Conservation (phyloP, 2,113 vertebrate genomes). For the Serinus canaria region DNA sequence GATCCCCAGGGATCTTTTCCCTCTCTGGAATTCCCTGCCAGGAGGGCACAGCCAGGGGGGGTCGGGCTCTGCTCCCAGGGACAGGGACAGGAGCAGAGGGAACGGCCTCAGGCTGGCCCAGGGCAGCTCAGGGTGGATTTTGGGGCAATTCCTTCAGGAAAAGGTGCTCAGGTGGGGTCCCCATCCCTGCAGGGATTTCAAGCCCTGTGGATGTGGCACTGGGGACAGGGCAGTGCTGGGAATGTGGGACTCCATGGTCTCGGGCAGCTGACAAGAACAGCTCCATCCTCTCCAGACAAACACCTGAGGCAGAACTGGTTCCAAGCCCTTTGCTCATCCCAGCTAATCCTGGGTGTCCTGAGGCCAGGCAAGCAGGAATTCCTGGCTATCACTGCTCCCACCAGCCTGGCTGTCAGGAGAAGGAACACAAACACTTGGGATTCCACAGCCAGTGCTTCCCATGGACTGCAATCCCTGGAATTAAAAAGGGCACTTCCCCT, state of each 20-base stretch:
- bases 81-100: background rate
- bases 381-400: background rate
- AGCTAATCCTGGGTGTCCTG: background rate
- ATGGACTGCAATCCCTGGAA: background rate
- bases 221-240: background rate
- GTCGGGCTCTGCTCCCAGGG: background rate
- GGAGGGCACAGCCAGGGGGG: background rate
- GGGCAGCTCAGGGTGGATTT: background rate
- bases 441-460: background rate
- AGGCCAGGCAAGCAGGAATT: background rate
- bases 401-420: background rate
- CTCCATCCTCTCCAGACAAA: background rate
- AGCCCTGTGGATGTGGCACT: background rate
- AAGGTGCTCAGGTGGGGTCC: background rate
- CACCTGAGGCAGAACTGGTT: background rate
- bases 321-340: background rate
- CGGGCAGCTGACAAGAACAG: fast-evolving
- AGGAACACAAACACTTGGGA: background rate
- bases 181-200: background rate
- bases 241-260: background rate
- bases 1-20: background rate
- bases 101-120: background rate
- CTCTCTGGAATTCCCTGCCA: background rate
- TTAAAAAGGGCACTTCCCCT: background rate
- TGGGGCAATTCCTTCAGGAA: background rate